Evolutionary conservation across 2,113 vertebrate species (phyloP).

Genomic region (Sporophila hypoxantha): DNA sequence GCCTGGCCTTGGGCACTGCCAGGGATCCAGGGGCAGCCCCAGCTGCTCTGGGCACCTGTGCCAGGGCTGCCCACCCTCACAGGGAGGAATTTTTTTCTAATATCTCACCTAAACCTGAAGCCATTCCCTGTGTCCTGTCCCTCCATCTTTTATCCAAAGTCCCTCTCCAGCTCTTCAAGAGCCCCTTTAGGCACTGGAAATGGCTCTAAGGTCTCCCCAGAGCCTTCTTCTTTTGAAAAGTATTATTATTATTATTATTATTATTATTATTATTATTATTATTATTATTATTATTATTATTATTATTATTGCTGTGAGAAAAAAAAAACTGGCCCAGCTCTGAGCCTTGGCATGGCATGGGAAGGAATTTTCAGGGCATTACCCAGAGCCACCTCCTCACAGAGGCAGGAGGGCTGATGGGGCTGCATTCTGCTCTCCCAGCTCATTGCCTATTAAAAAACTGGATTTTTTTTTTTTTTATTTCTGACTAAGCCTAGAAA

Average conservation of each 20-base stretch:
- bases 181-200: neutral
- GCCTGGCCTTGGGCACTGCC: neutral
- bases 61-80: fast-evolving
- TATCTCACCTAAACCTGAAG: neutral
- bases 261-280: neutral
- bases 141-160: neutral
- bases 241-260: neutral
- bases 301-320: neutral
- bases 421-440: neutral
- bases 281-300: neutral
- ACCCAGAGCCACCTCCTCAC: fast-evolving
- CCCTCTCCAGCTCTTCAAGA: neutral
- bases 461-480: too few relatives aligned
- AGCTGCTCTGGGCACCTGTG: neutral
- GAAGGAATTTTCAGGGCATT: neutral
- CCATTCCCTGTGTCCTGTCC: neutral
- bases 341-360: neutral
- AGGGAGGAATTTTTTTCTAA: neutral
- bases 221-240: neutral
- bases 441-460: neutral
- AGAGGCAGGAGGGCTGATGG: neutral
- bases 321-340: neutral
- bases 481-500: neutral
- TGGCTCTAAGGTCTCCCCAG: neutral
- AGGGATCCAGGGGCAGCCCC: neutral